Percentiles rank a stretch among this genome's conserved stretches.
Conservation (phyloP, 2,888 invertebrate genomes). For the Luperina testacea region DNA sequence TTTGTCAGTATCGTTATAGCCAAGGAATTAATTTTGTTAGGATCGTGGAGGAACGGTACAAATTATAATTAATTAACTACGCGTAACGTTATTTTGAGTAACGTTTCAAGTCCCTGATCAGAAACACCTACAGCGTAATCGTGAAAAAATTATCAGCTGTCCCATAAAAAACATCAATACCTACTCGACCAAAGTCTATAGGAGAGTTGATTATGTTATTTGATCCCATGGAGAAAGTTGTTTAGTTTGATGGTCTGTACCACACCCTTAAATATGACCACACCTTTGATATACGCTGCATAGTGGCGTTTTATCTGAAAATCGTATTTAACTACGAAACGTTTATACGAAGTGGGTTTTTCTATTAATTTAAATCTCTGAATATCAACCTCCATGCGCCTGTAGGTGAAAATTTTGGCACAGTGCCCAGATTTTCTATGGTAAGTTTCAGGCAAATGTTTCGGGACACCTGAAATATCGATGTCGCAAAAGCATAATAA, state of each 20-base stretch:
- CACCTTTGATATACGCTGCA: not conserved
- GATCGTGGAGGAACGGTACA: too few relatives aligned
- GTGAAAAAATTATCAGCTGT: too few relatives aligned
- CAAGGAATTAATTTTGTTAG: too few relatives aligned
- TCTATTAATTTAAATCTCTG: constrained; percentile 7
- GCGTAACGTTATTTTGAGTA: too few relatives aligned
- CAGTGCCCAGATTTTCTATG: not conserved
- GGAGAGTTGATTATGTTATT: not conserved
- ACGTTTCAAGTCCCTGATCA: too few relatives aligned
- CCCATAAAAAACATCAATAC: too few relatives aligned
- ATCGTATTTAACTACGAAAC: too few relatives aligned
- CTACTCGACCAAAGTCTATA: too few relatives aligned
- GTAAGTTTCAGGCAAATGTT: not conserved
- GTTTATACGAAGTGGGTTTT: not conserved
- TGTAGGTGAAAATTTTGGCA: constrained; percentile 18
- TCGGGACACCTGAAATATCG: constrained; percentile 2
- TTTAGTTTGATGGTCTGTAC: not conserved
- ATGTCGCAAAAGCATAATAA: not conserved
- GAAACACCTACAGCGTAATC: too few relatives aligned
- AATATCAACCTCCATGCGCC: not conserved
- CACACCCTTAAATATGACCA: too few relatives aligned
- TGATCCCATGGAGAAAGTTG: not conserved
- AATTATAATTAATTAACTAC: too few relatives aligned
- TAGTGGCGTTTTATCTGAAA: not conserved
- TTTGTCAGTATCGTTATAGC: too few relatives aligned